Conservation (phyloP, 2,113 vertebrate species). For the Syngnathus scovelli region DNA sequence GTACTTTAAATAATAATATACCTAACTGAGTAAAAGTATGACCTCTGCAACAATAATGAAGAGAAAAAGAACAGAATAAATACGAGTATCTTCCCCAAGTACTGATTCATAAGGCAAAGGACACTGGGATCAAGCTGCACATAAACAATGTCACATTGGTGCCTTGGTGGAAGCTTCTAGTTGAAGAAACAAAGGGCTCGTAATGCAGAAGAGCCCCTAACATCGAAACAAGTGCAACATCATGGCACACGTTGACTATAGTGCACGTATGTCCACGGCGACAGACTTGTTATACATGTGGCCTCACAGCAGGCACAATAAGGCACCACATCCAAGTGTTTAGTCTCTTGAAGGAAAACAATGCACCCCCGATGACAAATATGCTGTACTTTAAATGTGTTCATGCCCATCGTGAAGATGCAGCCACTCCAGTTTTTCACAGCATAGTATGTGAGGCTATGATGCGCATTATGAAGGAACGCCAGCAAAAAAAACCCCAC, state of each 20-base stretch:
- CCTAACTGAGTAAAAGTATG: constrained; percentile 75
- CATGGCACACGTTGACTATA: not conserved
- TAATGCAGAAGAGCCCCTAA: not conserved
- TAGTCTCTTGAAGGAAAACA: constrained; percentile 6
- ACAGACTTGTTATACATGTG: not conserved
- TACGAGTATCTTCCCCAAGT: constrained; percentile 77
- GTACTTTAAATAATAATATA: constrained; percentile 93
- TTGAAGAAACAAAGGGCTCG: not conserved
- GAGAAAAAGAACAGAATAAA: constrained; percentile 82
- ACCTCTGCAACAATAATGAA: constrained; percentile 72
- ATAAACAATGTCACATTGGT: not conserved
- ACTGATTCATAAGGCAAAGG: constrained; percentile 63
- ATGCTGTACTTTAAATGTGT: not conserved
- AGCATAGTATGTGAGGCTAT: not conserved
- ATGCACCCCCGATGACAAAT: not conserved
- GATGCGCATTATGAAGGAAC: not conserved
- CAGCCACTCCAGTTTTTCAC: not conserved
- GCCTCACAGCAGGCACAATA: not conserved
- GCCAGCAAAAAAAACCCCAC: not conserved
- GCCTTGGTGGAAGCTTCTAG: constrained; percentile 36
- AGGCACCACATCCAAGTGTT: not conserved
- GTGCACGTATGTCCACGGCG: not conserved
- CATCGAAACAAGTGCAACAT: not conserved
- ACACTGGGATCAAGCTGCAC: constrained; percentile 18
- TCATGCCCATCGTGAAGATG: no score